Evolutionary conservation across 2,797 vertebrate genomes (phyloP).

Genomic region (Danionella dracula): DNA sequence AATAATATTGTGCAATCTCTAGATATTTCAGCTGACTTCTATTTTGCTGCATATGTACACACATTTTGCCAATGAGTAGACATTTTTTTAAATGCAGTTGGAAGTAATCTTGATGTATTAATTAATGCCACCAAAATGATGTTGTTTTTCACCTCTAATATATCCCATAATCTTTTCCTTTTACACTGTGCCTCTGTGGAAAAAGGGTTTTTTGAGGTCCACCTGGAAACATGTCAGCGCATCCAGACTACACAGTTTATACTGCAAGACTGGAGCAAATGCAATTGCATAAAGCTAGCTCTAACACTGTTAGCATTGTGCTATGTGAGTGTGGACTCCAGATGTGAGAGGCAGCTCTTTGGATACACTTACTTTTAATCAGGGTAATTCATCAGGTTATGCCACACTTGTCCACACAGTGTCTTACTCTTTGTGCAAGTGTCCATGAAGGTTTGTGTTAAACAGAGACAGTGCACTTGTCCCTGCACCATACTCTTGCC

Average conservation of each 20-base stretch:
- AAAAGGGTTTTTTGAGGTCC: background rate
- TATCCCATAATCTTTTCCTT: slow-evolving; percentile 1
- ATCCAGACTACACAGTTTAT: slow-evolving; percentile 16
- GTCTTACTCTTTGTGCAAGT: background rate
- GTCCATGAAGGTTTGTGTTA: background rate
- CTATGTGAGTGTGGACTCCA: slow-evolving; percentile 51
- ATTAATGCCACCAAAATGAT: background rate
- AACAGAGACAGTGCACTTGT: too few relatives aligned
- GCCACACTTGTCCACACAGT: slow-evolving; percentile 46
- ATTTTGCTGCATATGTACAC: too few relatives aligned
- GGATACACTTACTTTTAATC: slow-evolving; percentile 68
- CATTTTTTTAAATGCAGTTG: too few relatives aligned
- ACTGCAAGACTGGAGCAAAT: slow-evolving; percentile 29
- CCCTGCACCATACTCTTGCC: too few relatives aligned
- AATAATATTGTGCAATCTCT: too few relatives aligned
- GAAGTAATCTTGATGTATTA: too few relatives aligned
- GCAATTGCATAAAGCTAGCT: slow-evolving; percentile 55
- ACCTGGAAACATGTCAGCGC: slow-evolving; percentile 14
- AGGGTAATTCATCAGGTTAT: slow-evolving; percentile 60
- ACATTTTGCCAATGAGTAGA: too few relatives aligned
- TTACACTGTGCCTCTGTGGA: background rate
- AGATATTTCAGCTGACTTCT: too few relatives aligned
- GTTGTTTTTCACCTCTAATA: background rate
- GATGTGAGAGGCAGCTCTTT: slow-evolving; percentile 57
- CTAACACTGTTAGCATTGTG: slow-evolving; percentile 59